phyloP scores from a whole-genome alignment of 2,888 invertebrate species.

The Apamea sordens region DNA sequence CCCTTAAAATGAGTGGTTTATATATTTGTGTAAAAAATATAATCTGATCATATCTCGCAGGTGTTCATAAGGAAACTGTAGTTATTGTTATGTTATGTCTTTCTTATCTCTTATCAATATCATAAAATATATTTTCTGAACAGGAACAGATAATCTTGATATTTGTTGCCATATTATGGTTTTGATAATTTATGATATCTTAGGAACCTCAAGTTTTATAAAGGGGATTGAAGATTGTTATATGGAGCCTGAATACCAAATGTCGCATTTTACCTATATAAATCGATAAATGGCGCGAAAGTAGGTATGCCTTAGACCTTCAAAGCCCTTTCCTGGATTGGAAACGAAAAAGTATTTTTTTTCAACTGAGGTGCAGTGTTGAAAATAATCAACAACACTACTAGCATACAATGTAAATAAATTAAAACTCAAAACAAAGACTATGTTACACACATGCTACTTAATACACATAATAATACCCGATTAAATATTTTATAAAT shows the following conservation, averaged over 20 bases:
- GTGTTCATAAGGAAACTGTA: conserved; percentile 40
- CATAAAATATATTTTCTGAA: conserved; percentile 18
- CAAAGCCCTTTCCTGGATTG: background rate
- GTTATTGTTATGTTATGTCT: conserved; percentile 27
- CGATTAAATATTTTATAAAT: conserved; percentile 19
- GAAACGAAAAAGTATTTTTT: background rate
- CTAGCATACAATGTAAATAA: background rate
- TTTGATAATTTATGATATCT: conserved; percentile 16
- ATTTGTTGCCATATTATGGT: conserved; percentile 17
- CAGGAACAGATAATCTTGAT: conserved; percentile 36
- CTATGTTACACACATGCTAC: background rate
- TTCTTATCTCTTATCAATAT: conserved; percentile 45
- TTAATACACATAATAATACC: background rate
- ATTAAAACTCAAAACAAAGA: conserved; percentile 10
- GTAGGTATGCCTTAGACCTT: background rate
- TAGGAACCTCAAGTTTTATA: background rate
- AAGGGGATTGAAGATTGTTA: too few relatives aligned
- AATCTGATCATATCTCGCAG: conserved; percentile 56
- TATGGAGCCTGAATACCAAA: too few relatives aligned
- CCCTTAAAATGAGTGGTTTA: background rate
- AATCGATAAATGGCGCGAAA: background rate
- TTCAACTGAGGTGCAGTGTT: background rate
- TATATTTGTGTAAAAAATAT: conserved; percentile 22
- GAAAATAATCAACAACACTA: background rate
- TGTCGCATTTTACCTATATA: too few relatives aligned